Evolutionary conservation across 2,888 invertebrate species (phyloP), one percentile per base, ranked within the genome.

Genomic region (Empis stercorea): DNA sequence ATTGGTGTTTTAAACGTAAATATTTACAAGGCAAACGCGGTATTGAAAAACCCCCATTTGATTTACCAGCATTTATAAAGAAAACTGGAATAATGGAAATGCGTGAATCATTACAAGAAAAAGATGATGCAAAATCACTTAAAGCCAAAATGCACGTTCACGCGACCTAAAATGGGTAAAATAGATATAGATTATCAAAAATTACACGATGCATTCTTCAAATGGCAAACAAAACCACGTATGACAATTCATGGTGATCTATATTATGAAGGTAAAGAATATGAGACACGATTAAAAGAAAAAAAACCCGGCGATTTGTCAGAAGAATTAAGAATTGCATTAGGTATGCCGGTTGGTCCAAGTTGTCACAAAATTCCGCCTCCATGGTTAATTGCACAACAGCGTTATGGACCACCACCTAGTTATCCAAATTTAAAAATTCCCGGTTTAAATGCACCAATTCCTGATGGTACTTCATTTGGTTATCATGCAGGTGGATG

Each of bases 131-230:
- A 23, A 92, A 94, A 62, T 89, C 92, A 0, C 70, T 95, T 1
- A 97, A n/a, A n/a, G n/a, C n/a, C n/a, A n/a, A n/a, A n/a, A n/a
- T n/a, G n/a, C n/a, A n/a, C n/a, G n/a, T n/a, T n/a, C n/a, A n/a
- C n/a, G n/a, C 76, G 99, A 17, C 99, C 99, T 0, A 99, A 99
- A 70, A 80, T 99, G 61, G 99, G 99, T 30, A 97, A 97, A 74
- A 99, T 99, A 58, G 99, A 99, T 66, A 99, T 99, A 55, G 99
- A 99, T 71, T 99, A 99, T 66, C 97, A 99, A 69, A 99, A 99
- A 63, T 71, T 99, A 20, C 99, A 99, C 60, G 99, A 99, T 63
- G 99, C 99, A 0, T 99, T 99, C 73, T 99, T 99, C 75, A 89
- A 88, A 78, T 99, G 95, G 93, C 99, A 99, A 67, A 95, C 95